phyloP scores from a whole-genome alignment of 1,140 invertebrate genomes.

The Zelostemma sp. region DNA sequence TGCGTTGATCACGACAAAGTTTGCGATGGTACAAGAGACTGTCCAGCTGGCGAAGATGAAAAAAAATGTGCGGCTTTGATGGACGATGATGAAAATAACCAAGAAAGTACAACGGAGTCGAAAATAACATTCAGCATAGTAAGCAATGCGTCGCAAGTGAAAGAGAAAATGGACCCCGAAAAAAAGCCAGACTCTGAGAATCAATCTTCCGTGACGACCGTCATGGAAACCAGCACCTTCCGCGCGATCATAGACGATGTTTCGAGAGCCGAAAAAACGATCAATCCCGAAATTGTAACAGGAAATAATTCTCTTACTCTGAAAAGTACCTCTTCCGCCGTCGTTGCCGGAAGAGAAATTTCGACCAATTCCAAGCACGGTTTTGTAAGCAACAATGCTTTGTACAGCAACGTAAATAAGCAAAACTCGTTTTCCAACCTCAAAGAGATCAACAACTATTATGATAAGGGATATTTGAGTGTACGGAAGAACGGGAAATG shows the following conservation, averaged over 20 bases:
- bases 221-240: slow-evolving; percentile 53
- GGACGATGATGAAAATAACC: slow-evolving; percentile 56
- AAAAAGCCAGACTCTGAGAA: slow-evolving; percentile 39
- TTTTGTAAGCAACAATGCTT: slow-evolving; percentile 35
- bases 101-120: slow-evolving; percentile 31
- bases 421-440: slow-evolving; percentile 25
- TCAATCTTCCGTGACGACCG: slow-evolving; percentile 50
- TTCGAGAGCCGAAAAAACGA: slow-evolving; percentile 19
- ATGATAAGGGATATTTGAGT: slow-evolving; percentile 77
- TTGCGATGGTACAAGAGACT: slow-evolving; percentile 83
- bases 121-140: slow-evolving; percentile 29
- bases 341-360: slow-evolving; percentile 60
- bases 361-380: slow-evolving; percentile 48
- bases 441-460: slow-evolving; percentile 59
- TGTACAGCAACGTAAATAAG: slow-evolving; percentile 32
- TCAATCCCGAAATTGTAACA: slow-evolving; percentile 4
- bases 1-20: slow-evolving; percentile 77
- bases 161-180: slow-evolving; percentile 19
- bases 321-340: slow-evolving; percentile 10
- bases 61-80: slow-evolving; percentile 74
- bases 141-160: not conserved
- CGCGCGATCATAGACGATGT: slow-evolving; percentile 17
- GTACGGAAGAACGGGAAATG: slow-evolving; percentile 81
- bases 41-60: slow-evolving; percentile 87
- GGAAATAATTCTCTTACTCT: slow-evolving; percentile 4